Base-by-base conservation (phyloP, 2,888 invertebrate species). In the Thymelicus lineola region DNA sequence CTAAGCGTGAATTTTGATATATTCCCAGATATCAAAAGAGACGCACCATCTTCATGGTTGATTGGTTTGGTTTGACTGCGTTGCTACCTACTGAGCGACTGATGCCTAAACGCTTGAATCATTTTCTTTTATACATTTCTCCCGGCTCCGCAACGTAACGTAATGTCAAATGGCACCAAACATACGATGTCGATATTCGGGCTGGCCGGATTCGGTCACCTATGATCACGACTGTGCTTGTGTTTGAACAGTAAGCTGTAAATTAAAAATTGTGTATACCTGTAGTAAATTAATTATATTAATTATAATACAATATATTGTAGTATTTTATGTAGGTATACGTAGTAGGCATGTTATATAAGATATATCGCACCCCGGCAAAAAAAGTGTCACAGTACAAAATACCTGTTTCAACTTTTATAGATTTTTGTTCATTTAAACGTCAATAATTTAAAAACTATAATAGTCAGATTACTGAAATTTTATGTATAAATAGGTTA, bases 91-190 rank as follows among this genome's bases (percentile, higher is more conserved):
- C 84, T 84, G 85, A 84, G 85, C 88, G 84, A 91, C 90, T 93
- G 91, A 89, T 91, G 85, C 78, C 74, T 74, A 75, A 79, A 73
- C 78, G 77, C 71, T 80, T 75, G 80, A 76, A 77, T 78, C 86
- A 78, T 82, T 86, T 82, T 89, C 90, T 92, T 92, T 87, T 92
- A 93, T 92, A 92, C 88, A 88, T 87, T 88, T 88, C 87, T 84
- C 82, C 77, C 77, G 75, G 80, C 82, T 80, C 75, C 74, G 80
- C 81, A 77, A 79, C 82, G 85, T 89, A 89, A 83, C 86, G 85
- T 88, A 89, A 89, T 87, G 84, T 86, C 88, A 86, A 83, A 87
- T 77, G 82, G 81, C 81, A 76, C 80, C 85, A 86, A 87, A 86
- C 80, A 86, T 80, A 79, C 79, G 82, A 84, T 87, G 83, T 86